Evolutionary conservation across 1,140 invertebrate species (phyloP).

Genomic region (Hetaerina americana): DNA sequence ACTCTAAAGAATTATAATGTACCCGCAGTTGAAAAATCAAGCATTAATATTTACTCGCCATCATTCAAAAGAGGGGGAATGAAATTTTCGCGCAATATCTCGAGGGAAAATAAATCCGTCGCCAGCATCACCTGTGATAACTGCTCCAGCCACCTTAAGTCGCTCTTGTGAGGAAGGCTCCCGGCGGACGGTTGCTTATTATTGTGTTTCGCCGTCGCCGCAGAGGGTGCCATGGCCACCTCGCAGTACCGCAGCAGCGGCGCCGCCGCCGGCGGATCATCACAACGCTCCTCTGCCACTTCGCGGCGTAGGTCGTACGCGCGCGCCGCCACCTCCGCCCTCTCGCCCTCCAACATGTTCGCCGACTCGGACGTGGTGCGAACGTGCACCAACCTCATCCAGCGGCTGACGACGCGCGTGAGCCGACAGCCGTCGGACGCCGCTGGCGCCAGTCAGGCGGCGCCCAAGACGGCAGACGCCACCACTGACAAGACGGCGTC

Average conservation of each 20-base stretch:
- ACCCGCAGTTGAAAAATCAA: too few relatives aligned
- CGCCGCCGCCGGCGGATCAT: constrained; percentile 14
- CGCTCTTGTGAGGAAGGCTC: too few relatives aligned
- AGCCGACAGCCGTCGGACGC: constrained; percentile 39
- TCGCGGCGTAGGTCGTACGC: constrained; percentile 13
- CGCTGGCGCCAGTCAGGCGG: constrained; percentile 5
- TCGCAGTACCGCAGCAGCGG: background rate
- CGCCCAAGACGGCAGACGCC: constrained; percentile 28
- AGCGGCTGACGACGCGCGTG: constrained; percentile 52
- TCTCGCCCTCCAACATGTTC: constrained; percentile 27
- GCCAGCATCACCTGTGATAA: too few relatives aligned
- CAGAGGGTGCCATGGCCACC: background rate
- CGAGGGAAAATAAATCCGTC: too few relatives aligned
- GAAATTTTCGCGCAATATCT: too few relatives aligned
- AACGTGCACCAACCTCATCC: constrained; percentile 64
- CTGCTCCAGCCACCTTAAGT: too few relatives aligned
- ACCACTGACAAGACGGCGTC: constrained; percentile 36
- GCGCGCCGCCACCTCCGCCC: constrained; percentile 14
- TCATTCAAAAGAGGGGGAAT: too few relatives aligned
- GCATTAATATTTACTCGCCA: too few relatives aligned
- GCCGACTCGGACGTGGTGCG: constrained; percentile 18
- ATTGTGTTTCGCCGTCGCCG: too few relatives aligned
- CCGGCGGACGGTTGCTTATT: too few relatives aligned
- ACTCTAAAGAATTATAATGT: too few relatives aligned
- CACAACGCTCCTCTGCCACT: constrained; percentile 11